phyloP scores from a whole-genome alignment of 2,113 vertebrate genomes.

The Ciconia boyciana region DNA sequence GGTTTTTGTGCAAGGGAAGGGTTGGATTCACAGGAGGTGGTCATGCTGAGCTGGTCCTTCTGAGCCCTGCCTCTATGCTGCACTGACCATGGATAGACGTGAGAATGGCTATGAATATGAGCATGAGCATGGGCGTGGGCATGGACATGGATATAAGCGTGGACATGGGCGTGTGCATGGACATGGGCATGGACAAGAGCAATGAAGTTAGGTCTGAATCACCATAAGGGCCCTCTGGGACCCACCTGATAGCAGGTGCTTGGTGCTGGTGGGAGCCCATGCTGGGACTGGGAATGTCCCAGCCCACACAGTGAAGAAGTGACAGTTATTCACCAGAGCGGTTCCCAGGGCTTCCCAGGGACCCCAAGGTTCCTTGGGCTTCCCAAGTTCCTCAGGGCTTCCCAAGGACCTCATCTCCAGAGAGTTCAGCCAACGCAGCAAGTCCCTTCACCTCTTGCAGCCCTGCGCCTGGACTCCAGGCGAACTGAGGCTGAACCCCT shows the following conservation, averaged over 20 bases:
- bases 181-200: background rate
- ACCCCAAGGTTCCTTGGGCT: background rate
- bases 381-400: background rate
- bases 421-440: background rate
- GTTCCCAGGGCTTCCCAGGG: background rate
- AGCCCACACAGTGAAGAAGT: background rate
- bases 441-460: background rate
- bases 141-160: background rate
- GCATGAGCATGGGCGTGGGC: accelerated
- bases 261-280: background rate
- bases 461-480: background rate
- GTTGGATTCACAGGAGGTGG: background rate
- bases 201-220: background rate
- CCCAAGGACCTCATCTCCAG: background rate
- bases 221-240: background rate
- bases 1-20: background rate
- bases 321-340: background rate
- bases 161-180: too few species aligned
- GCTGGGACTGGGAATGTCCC: background rate
- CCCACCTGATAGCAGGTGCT: background rate
- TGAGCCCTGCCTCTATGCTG: background rate
- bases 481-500: background rate
- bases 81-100: accelerated
- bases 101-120: background rate
- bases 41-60: background rate